These are phyloP conservation scores for Sphinx pinastri DNA, from an alignment of 2,888 invertebrate species.

Conservation along the genomic window DNA sequence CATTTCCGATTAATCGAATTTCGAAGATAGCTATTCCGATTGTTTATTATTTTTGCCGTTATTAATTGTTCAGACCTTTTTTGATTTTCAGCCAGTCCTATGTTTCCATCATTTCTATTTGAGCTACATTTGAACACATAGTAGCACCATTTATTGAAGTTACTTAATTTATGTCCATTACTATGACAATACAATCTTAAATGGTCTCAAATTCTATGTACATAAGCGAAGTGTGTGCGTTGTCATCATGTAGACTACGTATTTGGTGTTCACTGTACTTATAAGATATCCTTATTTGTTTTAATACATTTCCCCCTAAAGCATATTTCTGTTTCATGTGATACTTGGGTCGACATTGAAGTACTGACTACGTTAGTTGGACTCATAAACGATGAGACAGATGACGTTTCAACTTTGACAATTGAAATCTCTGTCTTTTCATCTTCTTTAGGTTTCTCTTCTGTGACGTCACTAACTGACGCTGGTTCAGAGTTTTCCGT, in stretches of 20 bases:
- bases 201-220: slow-evolving; percentile 10
- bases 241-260: slow-evolving; percentile 7
- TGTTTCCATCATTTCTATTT: neutral
- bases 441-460: slow-evolving; percentile 39
- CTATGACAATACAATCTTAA: slow-evolving; percentile 3
- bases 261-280: slow-evolving; percentile 40
- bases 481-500: slow-evolving; percentile 44
- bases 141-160: slow-evolving; percentile 8
- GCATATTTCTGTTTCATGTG: slow-evolving; percentile 95
- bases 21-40: neutral
- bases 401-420: slow-evolving; percentile 57
- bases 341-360: slow-evolving; percentile 91
- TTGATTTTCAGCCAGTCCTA: neutral
- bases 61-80: neutral
- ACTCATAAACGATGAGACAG: slow-evolving; percentile 76
- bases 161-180: neutral
- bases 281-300: slow-evolving; percentile 76
- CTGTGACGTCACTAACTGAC: slow-evolving; percentile 36
- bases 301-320: slow-evolving; percentile 94
- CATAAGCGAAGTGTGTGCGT: slow-evolving; percentile 3
- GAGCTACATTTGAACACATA: slow-evolving; percentile 11
- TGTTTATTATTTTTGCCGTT: neutral
- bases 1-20: too few relatives aligned
- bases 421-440: slow-evolving; percentile 39
- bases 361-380: slow-evolving; percentile 86